phyloP scores from a whole-genome alignment of 2,113 vertebrate genomes.

The Illadopsis cleaveri region DNA sequence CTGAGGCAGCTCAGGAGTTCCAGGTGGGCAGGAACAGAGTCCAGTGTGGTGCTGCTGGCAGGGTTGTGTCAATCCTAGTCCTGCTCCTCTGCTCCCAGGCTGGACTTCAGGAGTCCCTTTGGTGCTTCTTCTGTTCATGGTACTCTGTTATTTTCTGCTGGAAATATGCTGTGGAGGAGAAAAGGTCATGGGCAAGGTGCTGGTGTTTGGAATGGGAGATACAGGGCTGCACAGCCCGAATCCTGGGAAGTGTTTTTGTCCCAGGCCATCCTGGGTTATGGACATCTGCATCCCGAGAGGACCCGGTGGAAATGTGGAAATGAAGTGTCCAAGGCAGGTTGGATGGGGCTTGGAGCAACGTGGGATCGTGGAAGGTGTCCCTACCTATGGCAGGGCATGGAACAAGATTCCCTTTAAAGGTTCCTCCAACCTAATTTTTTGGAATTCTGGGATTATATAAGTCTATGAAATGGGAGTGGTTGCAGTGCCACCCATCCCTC shows the following conservation, averaged over 20 bases:
- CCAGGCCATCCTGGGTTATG: fast-evolving
- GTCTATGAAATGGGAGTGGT: too few species aligned
- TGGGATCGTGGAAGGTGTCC: background rate
- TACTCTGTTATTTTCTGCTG: slow-evolving; percentile 86
- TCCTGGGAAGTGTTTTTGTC: background rate
- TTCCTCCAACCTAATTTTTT: background rate
- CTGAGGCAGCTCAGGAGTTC: background rate
- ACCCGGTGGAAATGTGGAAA: fast-evolving
- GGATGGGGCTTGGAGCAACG: background rate
- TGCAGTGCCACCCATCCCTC: background rate
- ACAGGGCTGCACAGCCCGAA: fast-evolving
- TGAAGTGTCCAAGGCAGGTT: background rate
- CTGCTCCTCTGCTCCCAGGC: background rate
- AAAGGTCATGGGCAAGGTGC: fast-evolving
- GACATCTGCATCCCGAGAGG: background rate
- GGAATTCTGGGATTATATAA: background rate
- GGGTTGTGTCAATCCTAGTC: background rate
- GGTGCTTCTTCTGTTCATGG: slow-evolving; percentile 81
- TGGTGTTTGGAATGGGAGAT: background rate
- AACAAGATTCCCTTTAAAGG: background rate
- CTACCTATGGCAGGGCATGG: background rate
- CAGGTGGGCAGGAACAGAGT: background rate
- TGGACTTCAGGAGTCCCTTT: slow-evolving; percentile 72
- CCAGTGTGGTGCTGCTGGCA: background rate
- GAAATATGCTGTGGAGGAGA: slow-evolving; percentile 77